Conservation (phyloP, 2,113 vertebrate genomes). For the Tyto alba region DNA sequence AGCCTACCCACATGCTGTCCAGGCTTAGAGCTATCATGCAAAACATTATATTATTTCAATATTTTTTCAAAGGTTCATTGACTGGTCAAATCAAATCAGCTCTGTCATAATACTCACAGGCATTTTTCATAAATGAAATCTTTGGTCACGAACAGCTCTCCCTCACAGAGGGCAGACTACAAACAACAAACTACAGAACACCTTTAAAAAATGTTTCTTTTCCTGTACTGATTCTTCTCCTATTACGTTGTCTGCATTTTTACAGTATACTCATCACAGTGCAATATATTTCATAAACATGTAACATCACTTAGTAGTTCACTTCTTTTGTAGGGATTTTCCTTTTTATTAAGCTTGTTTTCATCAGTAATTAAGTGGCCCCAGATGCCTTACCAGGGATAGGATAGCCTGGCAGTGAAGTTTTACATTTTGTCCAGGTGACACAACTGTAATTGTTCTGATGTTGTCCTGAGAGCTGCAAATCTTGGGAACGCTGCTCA, state of each 20-base stretch:
- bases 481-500: background rate
- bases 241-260: background rate
- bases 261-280: background rate
- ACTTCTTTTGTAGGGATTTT: background rate
- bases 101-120: background rate
- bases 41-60: background rate
- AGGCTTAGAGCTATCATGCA: background rate
- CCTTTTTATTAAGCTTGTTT: background rate
- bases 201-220: background rate
- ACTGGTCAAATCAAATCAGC: background rate
- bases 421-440: conserved; percentile 9
- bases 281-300: background rate
- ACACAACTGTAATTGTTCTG: background rate
- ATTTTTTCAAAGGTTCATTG: background rate
- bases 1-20: background rate
- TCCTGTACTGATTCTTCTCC: background rate
- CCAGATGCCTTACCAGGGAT: background rate
- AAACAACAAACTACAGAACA: background rate
- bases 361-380: background rate
- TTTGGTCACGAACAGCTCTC: background rate
- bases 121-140: background rate
- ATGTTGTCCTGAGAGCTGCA: background rate
- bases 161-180: background rate
- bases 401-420: background rate
- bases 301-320: background rate